phyloP scores from a whole-genome alignment of 2,113 vertebrate genomes.

The Corvus cornix region DNA sequence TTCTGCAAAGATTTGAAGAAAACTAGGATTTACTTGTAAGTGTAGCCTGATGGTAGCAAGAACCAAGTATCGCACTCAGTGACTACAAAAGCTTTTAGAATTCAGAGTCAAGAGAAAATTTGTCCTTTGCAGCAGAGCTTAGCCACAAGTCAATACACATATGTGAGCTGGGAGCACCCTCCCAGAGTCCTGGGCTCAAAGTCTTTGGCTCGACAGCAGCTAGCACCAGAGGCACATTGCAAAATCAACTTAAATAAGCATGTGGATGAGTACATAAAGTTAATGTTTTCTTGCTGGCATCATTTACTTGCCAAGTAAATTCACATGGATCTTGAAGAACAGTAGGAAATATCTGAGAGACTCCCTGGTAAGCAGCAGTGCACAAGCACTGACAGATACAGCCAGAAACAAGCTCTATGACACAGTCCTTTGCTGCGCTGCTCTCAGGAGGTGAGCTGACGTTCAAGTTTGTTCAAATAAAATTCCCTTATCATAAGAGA shows the following conservation, averaged over 20 bases:
- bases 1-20: constrained; percentile 33
- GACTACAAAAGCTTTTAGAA: background rate
- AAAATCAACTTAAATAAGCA: background rate
- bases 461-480: background rate
- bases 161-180: background rate
- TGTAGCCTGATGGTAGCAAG: background rate
- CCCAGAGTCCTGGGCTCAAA: background rate
- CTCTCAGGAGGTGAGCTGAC: background rate
- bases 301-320: background rate
- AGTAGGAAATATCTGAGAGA: background rate
- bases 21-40: background rate
- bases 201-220: background rate
- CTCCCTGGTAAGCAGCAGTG: background rate
- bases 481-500: background rate
- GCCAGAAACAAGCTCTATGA: background rate
- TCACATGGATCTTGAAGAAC: background rate
- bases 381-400: background rate
- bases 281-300: background rate
- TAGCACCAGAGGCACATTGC: background rate
- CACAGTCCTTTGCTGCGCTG: background rate
- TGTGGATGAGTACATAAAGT: background rate
- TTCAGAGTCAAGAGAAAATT: background rate
- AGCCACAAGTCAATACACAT: background rate
- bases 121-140: background rate
- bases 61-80: background rate